Conservation (phyloP, 2,113 vertebrate genomes). For the Pipra filicauda region DNA sequence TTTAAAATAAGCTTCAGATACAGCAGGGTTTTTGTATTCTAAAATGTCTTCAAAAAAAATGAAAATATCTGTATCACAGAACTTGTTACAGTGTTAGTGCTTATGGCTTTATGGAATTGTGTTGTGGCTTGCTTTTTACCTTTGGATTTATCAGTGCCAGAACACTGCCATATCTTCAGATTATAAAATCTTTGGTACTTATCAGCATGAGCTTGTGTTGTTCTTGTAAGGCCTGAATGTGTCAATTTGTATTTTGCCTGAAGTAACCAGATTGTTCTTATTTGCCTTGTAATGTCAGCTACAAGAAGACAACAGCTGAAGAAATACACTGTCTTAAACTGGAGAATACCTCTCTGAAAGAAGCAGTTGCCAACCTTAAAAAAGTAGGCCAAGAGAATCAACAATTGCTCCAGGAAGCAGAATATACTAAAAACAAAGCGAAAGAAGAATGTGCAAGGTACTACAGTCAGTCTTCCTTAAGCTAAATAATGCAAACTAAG, state of each 20-base stretch:
- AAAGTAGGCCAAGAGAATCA: slow-evolving; percentile 67
- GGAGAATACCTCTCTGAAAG: slow-evolving; percentile 65
- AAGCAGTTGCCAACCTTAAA: slow-evolving; percentile 65
- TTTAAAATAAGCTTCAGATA: not conserved
- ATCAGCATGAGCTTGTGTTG: not conserved
- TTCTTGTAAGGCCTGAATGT: not conserved
- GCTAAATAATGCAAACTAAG: not conserved
- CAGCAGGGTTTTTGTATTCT: not conserved
- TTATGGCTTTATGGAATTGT: not conserved
- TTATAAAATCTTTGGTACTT: not conserved
- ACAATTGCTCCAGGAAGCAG: slow-evolving; percentile 61
- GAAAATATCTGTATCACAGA: accelerated
- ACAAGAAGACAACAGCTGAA: slow-evolving; percentile 67
- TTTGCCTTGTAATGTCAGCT: slow-evolving; percentile 56
- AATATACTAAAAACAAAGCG: slow-evolving; percentile 67
- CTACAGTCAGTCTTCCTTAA: not conserved
- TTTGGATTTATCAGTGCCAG: not conserved
- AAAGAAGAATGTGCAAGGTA: slow-evolving; percentile 82
- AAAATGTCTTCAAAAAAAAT: not conserved
- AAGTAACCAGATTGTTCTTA: not conserved
- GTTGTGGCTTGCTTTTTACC: not conserved
- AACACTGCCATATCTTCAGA: not conserved
- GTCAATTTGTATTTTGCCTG: not conserved
- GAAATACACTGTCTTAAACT: slow-evolving; percentile 63
- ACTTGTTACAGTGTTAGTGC: not conserved